Percentiles rank a stretch among this genome's conserved stretches.
phyloP scores from a whole-genome alignment of 1,140 invertebrate species.

The Gryllus bimaculatus region DNA sequence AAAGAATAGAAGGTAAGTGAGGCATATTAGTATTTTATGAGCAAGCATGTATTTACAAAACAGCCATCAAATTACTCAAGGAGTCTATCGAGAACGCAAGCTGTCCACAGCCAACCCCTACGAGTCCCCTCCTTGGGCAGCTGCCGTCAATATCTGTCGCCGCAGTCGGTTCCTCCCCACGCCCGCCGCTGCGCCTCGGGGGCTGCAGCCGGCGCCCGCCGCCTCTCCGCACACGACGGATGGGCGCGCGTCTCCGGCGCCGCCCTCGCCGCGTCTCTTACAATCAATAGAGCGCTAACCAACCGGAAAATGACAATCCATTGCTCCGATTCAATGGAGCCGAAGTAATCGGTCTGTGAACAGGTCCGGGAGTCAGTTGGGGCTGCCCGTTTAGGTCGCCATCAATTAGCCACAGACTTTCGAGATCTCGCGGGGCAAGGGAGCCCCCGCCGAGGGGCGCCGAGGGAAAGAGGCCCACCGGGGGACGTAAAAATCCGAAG shows the following conservation, averaged over 20 bases:
- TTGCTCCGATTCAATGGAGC: constrained; percentile 3
- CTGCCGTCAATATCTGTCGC: too few relatives aligned
- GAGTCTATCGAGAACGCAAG: too few relatives aligned
- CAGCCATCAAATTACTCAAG: too few relatives aligned
- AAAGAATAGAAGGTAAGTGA: too few relatives aligned
- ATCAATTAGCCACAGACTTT: constrained; percentile 1
- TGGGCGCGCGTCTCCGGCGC: neutral
- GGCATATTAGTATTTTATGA: too few relatives aligned
- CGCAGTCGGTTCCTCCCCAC: too few relatives aligned
- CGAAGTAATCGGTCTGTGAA: neutral
- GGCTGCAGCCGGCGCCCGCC: too few relatives aligned
- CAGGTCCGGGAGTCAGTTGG: neutral
- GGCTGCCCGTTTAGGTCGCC: neutral
- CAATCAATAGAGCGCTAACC: neutral
- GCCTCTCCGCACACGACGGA: neutral
- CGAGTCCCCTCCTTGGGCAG: too few relatives aligned
- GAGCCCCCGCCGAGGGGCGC: neutral
- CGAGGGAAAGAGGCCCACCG: neutral
- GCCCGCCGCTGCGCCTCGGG: too few relatives aligned
- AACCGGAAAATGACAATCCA: constrained; percentile 1
- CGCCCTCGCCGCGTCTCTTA: neutral
- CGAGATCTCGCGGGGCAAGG: neutral
- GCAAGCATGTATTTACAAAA: too few relatives aligned
- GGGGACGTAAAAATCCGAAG: neutral
- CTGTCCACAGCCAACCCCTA: too few relatives aligned